These are phyloP conservation scores for Murina feae DNA, from an alignment of 2,113 vertebrate genomes.

Conservation along the genomic window DNA sequence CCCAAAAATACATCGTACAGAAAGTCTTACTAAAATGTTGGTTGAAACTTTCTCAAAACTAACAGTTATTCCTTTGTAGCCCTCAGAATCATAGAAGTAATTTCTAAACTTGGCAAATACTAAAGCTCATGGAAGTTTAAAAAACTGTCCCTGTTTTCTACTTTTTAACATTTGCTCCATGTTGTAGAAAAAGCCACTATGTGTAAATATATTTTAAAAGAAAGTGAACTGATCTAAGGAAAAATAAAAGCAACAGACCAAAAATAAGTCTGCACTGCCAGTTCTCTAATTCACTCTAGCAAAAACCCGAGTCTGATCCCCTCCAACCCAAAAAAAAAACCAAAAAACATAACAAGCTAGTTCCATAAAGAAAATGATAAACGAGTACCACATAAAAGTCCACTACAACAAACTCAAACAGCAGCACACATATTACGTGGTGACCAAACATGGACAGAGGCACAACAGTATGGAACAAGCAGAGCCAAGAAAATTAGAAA, in stretches of 20 bases:
- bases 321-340: neutral
- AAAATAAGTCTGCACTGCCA: neutral
- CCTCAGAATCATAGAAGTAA: slow-evolving; percentile 21
- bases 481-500: slow-evolving; percentile 8
- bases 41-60: neutral
- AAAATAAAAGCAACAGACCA: neutral
- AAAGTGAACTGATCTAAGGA: neutral
- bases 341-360: neutral
- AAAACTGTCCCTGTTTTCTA: neutral
- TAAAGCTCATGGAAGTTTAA: neutral
- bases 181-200: neutral
- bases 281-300: neutral
- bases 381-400: neutral
- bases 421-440: neutral
- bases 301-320: neutral
- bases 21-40: neutral
- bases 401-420: neutral
- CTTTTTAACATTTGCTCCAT: slow-evolving; percentile 1
- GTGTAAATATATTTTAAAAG: neutral
- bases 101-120: neutral
- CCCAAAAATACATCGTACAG: neutral
- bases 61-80: neutral
- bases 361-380: neutral
- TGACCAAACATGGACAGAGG: neutral
- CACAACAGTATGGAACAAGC: neutral